A percentile compares a stretch with the other conserved stretches of the same genome.
These are phyloP conservation scores for Phrynosoma platyrhinos DNA, from an alignment of 2,113 vertebrate genomes.

Conservation along the genomic window DNA sequence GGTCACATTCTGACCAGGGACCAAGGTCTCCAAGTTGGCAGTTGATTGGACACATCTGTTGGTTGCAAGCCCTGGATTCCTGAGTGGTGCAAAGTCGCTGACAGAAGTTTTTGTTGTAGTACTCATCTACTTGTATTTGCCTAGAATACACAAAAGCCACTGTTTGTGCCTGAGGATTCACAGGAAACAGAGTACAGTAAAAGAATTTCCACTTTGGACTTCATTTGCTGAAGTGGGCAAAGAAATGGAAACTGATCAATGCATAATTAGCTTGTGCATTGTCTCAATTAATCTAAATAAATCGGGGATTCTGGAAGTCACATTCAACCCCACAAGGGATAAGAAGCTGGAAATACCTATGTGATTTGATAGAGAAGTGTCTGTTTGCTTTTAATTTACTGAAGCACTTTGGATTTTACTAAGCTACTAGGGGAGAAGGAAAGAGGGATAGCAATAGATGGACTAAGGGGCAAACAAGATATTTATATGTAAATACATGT, in stretches of 20 bases:
- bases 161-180: not conserved
- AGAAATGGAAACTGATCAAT: not conserved
- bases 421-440: too few species aligned
- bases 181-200: not conserved
- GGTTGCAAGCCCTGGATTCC: conserved; percentile 83
- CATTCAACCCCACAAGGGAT: not conserved
- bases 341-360: not conserved
- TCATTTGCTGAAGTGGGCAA: not conserved
- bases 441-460: not conserved
- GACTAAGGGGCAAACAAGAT: not conserved
- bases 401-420: not conserved
- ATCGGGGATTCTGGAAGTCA: not conserved
- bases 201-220: not conserved
- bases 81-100: conserved; percentile 73
- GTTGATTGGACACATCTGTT: conserved; percentile 86
- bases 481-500: not conserved
- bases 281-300: not conserved
- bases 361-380: not conserved
- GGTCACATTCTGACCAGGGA: conserved; percentile 90
- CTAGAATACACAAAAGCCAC: conserved; percentile 67
- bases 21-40: conserved; percentile 86
- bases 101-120: conserved; percentile 84
- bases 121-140: conserved; percentile 72
- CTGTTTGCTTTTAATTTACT: not conserved
- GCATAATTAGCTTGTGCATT: not conserved